Evolutionary conservation across 2,797 vertebrate genomes (phyloP), one percentile per base, ranked within the genome.

Genomic region (Bryconaethiops microstoma): DNA sequence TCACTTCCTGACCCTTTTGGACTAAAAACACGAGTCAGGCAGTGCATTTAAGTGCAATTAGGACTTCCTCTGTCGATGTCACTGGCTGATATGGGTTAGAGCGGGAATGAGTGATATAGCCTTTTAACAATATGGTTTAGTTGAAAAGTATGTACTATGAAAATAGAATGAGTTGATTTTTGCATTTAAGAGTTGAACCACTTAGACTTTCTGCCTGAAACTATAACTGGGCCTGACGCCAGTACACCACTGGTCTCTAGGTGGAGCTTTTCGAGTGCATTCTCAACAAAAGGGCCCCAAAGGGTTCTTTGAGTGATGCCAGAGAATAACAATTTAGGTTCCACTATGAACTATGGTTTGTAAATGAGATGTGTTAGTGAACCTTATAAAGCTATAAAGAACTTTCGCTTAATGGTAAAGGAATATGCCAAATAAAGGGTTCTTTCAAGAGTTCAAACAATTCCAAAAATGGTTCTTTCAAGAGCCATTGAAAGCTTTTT

Each of bases 1-100:
- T 54, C 55, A 29, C 71, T 84, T 85, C 83, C 87, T 84, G 86
- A 40, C 74, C 14, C 10, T 70, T 25, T 55, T 72, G 79, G 60
- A 77, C 81, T 69, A 82, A 82, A 81, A 52, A 45, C 1, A 69
- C 39, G 19, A 63, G 23, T 63, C 68, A 71, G 59, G 67, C n/a
- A 5, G 39, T 39, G 68, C 45, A 62, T 84, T 85, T 78, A 76
- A 39, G 62, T n/a, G 72, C 48, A 81, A 86, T 86, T 69, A 81
- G 60, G 39, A 67, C 71, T 77, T 82, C 68, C 78, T 81, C 40
- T 83, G 78, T 71, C 76, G 75, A 79, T 76, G 50, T 78, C 45
- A 77, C 12, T 40, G 54, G 54, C 45, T 72, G 65, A 81, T 78
- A 65, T 70, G 78, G 68, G 63, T 8, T 35, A 17, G 21, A 63